Conservation (phyloP, 1,140 invertebrate genomes). For the Sarcophaga peregrina region DNA sequence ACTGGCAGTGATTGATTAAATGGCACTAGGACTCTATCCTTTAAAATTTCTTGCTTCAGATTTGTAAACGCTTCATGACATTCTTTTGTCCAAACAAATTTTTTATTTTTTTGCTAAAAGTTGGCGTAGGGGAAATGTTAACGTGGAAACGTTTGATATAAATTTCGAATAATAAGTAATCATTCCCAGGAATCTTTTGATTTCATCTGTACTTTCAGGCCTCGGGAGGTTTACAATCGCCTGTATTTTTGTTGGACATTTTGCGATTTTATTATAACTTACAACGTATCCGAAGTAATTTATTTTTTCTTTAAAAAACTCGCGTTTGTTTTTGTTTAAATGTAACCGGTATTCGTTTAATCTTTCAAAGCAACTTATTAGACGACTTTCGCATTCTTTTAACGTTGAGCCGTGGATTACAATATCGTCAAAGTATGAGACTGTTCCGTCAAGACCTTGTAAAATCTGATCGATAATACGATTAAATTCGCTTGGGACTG, state of each 20-base stretch:
- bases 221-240: slow-evolving; percentile 46
- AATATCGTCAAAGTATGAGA: slow-evolving; percentile 50
- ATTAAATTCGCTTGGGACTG: slow-evolving; percentile 60
- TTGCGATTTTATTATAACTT: slow-evolving; percentile 37
- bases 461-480: slow-evolving; percentile 50
- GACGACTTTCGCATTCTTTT: slow-evolving; percentile 36
- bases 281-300: slow-evolving; percentile 39
- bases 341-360: slow-evolving; percentile 57
- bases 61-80: slow-evolving; percentile 45
- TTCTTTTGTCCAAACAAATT: slow-evolving; percentile 48
- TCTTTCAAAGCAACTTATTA: slow-evolving; percentile 40
- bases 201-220: slow-evolving; percentile 32
- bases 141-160: slow-evolving; percentile 47
- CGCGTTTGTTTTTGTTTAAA: slow-evolving; percentile 65
- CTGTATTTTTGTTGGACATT: slow-evolving; percentile 46
- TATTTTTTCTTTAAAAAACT: slow-evolving; percentile 59
- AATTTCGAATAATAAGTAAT: slow-evolving; percentile 57
- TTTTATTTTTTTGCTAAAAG: slow-evolving; percentile 48
- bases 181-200: slow-evolving; percentile 47
- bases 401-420: slow-evolving; percentile 48
- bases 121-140: slow-evolving; percentile 48
- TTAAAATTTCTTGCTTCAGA: too few relatives aligned
- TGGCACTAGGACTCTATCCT: slow-evolving; percentile 26
- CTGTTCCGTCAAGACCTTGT: slow-evolving; percentile 45
- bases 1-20: slow-evolving; percentile 13